Evolutionary conservation across 2,797 vertebrate species (phyloP), one percentile per base, ranked within the genome.

Genomic region (Remorina albescens): DNA sequence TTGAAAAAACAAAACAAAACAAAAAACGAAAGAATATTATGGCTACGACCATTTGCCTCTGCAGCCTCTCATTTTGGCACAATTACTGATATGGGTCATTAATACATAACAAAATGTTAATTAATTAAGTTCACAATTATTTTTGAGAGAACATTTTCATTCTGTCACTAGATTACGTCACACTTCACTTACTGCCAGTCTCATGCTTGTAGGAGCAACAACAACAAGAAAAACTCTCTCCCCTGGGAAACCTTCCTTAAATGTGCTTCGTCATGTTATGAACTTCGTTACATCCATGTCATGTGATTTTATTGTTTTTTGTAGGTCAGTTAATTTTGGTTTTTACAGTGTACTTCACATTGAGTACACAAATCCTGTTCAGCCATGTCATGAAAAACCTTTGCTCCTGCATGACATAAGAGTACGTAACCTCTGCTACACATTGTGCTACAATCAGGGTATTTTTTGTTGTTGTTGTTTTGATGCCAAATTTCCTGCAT

Each of bases 251-350:
- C 39, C 34, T 44, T 69, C 28, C 41, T 55, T 51, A 41, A 64
- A 68, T 57, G 30, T 36, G 59, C 32, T 81, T 78, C 39, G 74
- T 59, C 32, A 32, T 0, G 4, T 69, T 63, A 34, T 72, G 53
- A 78, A 63, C 30, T 46, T 46, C 61, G 74, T 66, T 50, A 60
- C 53, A 15, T 49, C 10, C 34, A 21, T 18, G 21, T 55, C 10
- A 3, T 44, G 26, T 77, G 70, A 74, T 74, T 71, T 67, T 73
- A 6, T 30, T n/a, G 3, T 78, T 76, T 26, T 61, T 49, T 60
- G 60, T 80, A 49, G 68, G 62, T 85, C 74, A 62, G 39, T 58
- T 46, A 36, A 63, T 78, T 62, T 59, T 39, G 58, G 21, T 18
- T 74, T 74, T 85, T 71, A 74, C 42, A 37, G 32, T 6, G 2